phyloP scores from a whole-genome alignment of 2,888 invertebrate genomes.

The Hemaris fuciformis region DNA sequence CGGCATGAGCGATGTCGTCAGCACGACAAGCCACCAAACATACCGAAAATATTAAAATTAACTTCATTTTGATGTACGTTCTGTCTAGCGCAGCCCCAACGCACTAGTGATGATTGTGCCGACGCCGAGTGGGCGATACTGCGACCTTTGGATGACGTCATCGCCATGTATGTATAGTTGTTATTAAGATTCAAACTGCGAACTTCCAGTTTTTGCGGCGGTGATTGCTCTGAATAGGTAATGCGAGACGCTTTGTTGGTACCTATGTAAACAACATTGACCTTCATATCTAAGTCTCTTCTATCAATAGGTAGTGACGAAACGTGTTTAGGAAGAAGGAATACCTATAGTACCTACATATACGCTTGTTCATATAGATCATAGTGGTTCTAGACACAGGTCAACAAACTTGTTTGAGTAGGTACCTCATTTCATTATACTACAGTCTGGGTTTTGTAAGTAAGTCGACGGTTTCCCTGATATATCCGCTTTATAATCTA shows the following conservation, averaged over 20 bases:
- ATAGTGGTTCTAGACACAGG: too few species aligned
- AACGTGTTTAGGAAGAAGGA: not conserved
- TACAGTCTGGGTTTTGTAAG: not conserved
- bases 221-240: conserved; percentile 48
- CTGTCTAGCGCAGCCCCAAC: conserved; percentile 60
- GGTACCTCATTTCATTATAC: too few species aligned
- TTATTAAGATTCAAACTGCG: conserved; percentile 62
- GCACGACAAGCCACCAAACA: conserved; percentile 54
- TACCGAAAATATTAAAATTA: conserved; percentile 50
- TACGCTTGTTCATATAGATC: not conserved
- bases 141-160: conserved; percentile 77
- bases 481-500: not conserved
- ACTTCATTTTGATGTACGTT: conserved; percentile 68
- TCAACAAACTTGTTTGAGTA: not conserved
- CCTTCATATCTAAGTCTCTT: conserved; percentile 32
- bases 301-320: not conserved
- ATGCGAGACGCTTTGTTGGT: conserved; percentile 32
- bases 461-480: too few species aligned
- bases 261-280: conserved; percentile 50
- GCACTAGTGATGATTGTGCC: conserved; percentile 72
- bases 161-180: conserved; percentile 48
- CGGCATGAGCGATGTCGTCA: conserved; percentile 67
- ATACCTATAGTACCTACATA: not conserved
- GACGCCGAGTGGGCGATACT: conserved; percentile 53
- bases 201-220: conserved; percentile 62